phyloP scores from a whole-genome alignment of 1,140 invertebrate genomes.

The Anastatus disparis region DNA sequence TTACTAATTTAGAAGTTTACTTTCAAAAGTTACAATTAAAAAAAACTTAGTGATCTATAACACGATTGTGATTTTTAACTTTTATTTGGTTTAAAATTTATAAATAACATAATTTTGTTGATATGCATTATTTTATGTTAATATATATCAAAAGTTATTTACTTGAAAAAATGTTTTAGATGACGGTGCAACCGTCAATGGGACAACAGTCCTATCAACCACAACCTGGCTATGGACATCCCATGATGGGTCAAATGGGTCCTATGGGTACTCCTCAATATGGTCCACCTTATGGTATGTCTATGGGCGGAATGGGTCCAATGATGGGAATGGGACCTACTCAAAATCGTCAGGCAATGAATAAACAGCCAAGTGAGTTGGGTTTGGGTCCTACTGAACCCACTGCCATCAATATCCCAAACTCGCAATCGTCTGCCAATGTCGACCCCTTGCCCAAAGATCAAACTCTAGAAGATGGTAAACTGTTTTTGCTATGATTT shows the following conservation, averaged over 20 bases:
- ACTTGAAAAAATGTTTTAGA: conserved; percentile 58
- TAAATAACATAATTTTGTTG: not conserved
- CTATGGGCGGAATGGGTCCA: conserved; percentile 73
- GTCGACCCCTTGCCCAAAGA: conserved; percentile 72
- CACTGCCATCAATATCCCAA: conserved; percentile 62
- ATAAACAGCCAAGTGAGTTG: conserved; percentile 84
- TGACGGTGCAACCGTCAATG: conserved; percentile 77
- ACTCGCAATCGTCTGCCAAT: conserved; percentile 61
- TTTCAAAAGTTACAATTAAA: too few species aligned
- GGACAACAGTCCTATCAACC: conserved; percentile 67
- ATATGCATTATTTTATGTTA: too few species aligned
- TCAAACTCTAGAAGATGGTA: conserved; percentile 75
- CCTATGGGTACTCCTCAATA: conserved; percentile 66
- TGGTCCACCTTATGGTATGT: conserved; percentile 60
- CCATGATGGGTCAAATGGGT: conserved; percentile 68
- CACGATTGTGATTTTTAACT: too few species aligned
- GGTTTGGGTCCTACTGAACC: conserved; percentile 68
- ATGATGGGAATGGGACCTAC: conserved; percentile 67
- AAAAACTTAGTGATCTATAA: too few species aligned
- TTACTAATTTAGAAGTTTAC: too few species aligned
- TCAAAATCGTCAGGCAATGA: conserved; percentile 65
- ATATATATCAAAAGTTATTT: too few species aligned
- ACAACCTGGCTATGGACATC: conserved; percentile 65
- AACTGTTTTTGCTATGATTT: conserved; percentile 65
- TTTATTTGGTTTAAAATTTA: too few species aligned